Base-by-base conservation (phyloP, 2,797 vertebrate species). In the Rhadinocentrus ornatus region DNA sequence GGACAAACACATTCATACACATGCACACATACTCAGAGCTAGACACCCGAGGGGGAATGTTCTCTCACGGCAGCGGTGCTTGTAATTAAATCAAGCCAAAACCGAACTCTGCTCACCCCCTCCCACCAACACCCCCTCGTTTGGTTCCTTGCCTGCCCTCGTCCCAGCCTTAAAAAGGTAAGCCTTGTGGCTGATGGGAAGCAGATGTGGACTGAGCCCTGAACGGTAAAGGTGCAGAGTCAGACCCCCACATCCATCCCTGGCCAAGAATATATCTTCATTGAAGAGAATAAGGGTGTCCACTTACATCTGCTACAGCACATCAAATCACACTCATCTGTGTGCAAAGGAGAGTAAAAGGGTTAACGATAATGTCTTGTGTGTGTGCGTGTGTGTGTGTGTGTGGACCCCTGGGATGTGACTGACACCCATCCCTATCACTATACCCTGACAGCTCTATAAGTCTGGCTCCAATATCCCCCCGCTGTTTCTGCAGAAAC, bases 31-130 rank as follows among this genome's bases (percentile, higher is more conserved):
- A 71, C 68, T 72, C 39, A 65, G 58, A 80, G 73, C 56, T 35
- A 77, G 80, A 90, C 87, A 86, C 82, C 81, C 76, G 70, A 87
- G 82, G 90, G 83, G 80, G 76, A 86, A 82, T 83, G 85, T 84
- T 85, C 94, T 92, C 93, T 94, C 67, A 32, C 93, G 76, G 88
- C 92, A 78, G 89, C 89, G 92, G 91, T 94, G 94, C 93, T 91
- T 90, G 93, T 96, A 96, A 96, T 96, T 95, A 95, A 96, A 96
- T 97, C 95, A 96, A 94, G 94, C 94, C 93, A 95, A 94, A 95
- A 95, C 89, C 87, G 92, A 95, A 88, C 57, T 66, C 72, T 91
- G 89, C 92, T 60, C 53, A 39, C 60, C 55, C 44, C 52, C 50
- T 24, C 62, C 73, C 78, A 78, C 67, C 22, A 61, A 18, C 58